phyloP scores from a whole-genome alignment of 1,140 invertebrate genomes.

The Fopius arisanus region DNA sequence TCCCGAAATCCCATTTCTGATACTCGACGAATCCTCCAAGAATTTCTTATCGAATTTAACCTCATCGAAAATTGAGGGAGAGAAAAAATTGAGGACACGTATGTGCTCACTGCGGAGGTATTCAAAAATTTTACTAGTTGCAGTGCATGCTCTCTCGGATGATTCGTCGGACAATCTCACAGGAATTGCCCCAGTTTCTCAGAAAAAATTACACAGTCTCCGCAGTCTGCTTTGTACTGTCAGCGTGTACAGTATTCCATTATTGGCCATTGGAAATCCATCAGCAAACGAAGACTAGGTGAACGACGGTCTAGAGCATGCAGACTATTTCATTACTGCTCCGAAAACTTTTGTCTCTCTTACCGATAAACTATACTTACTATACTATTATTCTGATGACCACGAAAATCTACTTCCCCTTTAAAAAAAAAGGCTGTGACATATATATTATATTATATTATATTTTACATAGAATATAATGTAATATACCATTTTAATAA shows the following conservation, averaged over 20 bases:
- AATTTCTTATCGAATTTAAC: not conserved
- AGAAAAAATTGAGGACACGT: not conserved
- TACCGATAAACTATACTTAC: too few relatives aligned
- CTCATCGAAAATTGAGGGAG: not conserved
- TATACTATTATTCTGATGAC: too few relatives aligned
- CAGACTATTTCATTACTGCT: not conserved
- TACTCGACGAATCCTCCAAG: not conserved
- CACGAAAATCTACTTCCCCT: too few relatives aligned
- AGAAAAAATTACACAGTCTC: not conserved
- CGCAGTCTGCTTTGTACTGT: not conserved
- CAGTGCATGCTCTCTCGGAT: not conserved
- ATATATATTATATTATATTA: too few relatives aligned
- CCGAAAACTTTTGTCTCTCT: too few relatives aligned
- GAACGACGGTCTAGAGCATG: not conserved
- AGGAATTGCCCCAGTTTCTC: constrained; percentile 9
- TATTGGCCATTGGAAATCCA: not conserved
- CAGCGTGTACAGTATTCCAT: not conserved
- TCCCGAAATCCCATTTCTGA: not conserved
- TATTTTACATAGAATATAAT: too few relatives aligned
- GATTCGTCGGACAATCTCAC: constrained; percentile 8
- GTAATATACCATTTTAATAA: too few relatives aligned
- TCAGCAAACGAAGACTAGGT: not conserved
- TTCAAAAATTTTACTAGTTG: not conserved
- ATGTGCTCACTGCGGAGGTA: not conserved
- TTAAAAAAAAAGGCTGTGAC: too few relatives aligned